A percentile compares a stretch with the other conserved stretches of the same genome.
Evolutionary conservation across 1,140 invertebrate genomes (phyloP).

Genomic region (Cyclina sinensis): DNA sequence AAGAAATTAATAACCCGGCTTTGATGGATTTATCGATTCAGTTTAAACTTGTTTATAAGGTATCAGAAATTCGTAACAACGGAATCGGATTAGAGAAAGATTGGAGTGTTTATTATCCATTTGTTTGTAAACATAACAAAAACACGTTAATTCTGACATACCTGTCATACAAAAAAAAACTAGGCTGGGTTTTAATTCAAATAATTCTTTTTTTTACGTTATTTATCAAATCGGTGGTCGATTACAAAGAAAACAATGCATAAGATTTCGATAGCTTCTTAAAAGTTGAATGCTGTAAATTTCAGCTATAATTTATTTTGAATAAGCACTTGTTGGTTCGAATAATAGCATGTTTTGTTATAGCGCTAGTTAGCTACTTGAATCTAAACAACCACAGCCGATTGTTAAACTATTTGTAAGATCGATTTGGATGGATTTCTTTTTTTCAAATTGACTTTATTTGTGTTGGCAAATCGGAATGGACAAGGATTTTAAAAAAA

Average conservation of each 20-base stretch:
- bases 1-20: not conserved
- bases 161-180: no score
- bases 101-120: not conserved
- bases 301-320: slow-evolving; percentile 6
- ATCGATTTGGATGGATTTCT: not conserved
- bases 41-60: not conserved
- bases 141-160: no score
- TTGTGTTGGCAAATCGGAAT: not conserved
- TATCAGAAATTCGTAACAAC: not conserved
- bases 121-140: not conserved
- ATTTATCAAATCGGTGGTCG: no score
- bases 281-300: not conserved
- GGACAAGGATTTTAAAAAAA: not conserved
- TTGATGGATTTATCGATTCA: not conserved
- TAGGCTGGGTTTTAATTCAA: no score
- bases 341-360: slow-evolving; percentile 13
- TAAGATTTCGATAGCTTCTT: not conserved
- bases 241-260: no score
- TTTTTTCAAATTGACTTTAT: slow-evolving; percentile 16
- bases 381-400: not conserved
- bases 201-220: slow-evolving; percentile 5
- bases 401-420: not conserved
- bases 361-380: not conserved
- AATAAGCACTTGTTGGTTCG: not conserved
- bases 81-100: not conserved